Conservation (phyloP, 2,888 invertebrate genomes). For the Metopia argyrocephala region DNA sequence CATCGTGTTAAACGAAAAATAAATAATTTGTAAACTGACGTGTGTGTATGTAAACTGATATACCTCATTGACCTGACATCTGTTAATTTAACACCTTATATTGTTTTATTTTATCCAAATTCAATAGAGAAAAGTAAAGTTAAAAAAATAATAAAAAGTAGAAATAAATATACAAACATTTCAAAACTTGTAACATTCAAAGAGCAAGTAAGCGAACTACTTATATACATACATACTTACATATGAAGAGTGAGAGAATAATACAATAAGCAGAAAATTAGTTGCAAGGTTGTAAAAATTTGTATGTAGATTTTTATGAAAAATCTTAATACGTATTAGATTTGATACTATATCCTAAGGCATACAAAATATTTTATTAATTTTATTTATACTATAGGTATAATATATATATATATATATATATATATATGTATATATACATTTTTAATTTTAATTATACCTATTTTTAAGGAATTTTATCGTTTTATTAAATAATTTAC, state of each 20-base stretch:
- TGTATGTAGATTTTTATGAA: neutral
- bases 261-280: neutral
- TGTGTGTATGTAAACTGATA: constrained; percentile 33
- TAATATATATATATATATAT: too few species aligned
- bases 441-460: too few species aligned
- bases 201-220: neutral
- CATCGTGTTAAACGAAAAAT: constrained; percentile 52
- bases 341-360: too few species aligned
- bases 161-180: neutral
- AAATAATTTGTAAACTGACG: too few species aligned
- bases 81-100: constrained; percentile 59
- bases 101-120: constrained; percentile 30
- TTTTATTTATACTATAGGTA: too few species aligned
- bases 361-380: too few species aligned
- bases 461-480: too few species aligned
- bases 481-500: neutral
- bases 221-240: neutral
- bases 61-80: constrained; percentile 58
- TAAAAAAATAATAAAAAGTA: neutral
- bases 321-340: neutral
- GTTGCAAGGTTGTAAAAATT: neutral
- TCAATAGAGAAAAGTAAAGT: neutral
- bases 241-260: constrained; percentile 17
- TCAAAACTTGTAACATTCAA: neutral
- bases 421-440: too few species aligned